Conservation (phyloP, 2,113 vertebrate species). For the Nycticorax nycticorax region DNA sequence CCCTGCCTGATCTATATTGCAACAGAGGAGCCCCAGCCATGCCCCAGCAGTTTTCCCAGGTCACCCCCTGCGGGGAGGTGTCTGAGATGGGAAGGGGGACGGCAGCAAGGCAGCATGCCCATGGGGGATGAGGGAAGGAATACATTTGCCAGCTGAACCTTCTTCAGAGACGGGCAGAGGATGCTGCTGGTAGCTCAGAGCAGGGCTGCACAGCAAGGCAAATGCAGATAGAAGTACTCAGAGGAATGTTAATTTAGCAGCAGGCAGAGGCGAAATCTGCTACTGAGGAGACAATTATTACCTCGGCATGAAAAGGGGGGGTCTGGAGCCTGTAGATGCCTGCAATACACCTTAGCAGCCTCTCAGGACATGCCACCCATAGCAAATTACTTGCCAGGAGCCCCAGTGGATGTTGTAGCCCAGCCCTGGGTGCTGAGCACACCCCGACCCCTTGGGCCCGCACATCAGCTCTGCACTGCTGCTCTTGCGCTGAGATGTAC, state of each 20-base stretch:
- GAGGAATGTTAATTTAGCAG: neutral
- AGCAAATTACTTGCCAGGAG: neutral
- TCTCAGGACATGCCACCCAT: neutral
- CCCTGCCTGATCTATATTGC: neutral
- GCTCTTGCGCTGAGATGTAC: neutral
- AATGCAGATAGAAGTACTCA: neutral
- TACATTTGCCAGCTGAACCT: neutral
- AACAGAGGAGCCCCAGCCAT: neutral
- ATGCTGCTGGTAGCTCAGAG: neutral
- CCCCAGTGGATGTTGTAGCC: neutral
- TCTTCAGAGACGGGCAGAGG: neutral
- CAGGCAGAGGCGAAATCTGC: neutral
- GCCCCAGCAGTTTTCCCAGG: neutral
- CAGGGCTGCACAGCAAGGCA: neutral
- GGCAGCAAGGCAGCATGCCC: neutral
- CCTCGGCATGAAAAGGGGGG: neutral
- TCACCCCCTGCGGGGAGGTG: neutral
- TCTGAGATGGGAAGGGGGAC: neutral
- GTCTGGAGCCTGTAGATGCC: neutral
- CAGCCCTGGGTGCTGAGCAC: neutral
- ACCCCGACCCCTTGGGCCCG: rapidly evolving
- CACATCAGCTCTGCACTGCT: neutral
- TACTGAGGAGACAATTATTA: neutral
- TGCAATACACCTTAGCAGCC: neutral
- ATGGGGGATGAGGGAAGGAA: neutral